Base-by-base conservation (phyloP, 2,888 invertebrate species). In the Agriopis aurantiaria region DNA sequence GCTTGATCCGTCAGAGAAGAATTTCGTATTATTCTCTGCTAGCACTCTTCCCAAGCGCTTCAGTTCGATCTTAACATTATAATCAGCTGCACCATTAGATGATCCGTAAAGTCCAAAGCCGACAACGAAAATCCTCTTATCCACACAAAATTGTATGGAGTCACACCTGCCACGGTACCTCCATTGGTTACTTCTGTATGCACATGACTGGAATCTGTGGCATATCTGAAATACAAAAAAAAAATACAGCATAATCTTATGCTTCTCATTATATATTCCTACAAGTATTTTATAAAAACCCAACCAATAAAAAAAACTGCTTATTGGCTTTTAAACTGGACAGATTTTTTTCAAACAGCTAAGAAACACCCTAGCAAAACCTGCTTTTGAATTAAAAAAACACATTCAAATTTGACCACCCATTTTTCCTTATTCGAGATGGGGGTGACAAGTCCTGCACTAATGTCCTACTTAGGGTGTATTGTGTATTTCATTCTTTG, bases 181-280 rank as follows among this genome's bases (percentile, higher is more conserved):
- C 99, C 99, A 99, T 88, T 99, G 99, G 86, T 99, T 99, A 83
- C 98, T 98, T 80, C 99, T 96, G 90, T 99, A 99, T 6, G 99
- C 99, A 84, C 98, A 98, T 10, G 99, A 99, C 90, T 98, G 98
- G 88, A 99, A 99, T 87, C 99, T 96, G 92, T 98, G 99, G 84
- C 99, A 99, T 64, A 98, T 97, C 96, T 98, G 94, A 89, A 80
- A 71, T 64, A 71, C 11, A 70, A 51, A 56, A 23, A 56, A 23
- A 51, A 65, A 33, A 33, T 33, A 33, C 33, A 33, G 33, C 33
- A 33, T 3, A 33, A 33, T 33, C 33, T 33, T 33, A 23, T 23
- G 33, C 5, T 33, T 33, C 4, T 33, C 33, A 33, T n/a, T 33
- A 33, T 23, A 12, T 11, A 17, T 51, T 41, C 48, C 33, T 6